Evolutionary conservation across 1,140 invertebrate species (phyloP), one percentile per base, ranked within the genome.

Genomic region (Heliconius melpomene): DNA sequence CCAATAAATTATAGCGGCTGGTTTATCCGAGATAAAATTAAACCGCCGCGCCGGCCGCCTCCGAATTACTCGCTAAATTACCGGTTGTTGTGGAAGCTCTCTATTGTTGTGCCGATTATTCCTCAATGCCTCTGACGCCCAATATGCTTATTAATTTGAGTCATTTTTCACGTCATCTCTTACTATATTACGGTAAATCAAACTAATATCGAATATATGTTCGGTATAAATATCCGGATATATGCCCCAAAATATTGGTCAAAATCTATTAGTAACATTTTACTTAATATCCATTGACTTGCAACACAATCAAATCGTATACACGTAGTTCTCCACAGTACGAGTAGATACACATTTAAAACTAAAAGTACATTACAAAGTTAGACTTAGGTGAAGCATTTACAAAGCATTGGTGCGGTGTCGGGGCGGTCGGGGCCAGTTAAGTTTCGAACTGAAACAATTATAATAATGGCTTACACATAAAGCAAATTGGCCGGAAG

Each of bases 391-490:
- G 13, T 29, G 38, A 72, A 81, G 74, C 60, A 73, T 78, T 78
- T 72, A 81, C 73, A 74, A 72, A 77, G 46, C 71, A 75, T 73
- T 72, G 72, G 52, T 71, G 54, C 32, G 5, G 32, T 36, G 32
- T 36, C 32, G 32, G 32, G 0, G n/a, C 32, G 32, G 32, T 54
- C 29, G 23, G 70, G 60, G 73, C 60, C 74, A 74, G 76, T 77
- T 81, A 54, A 91, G 83, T 91, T 90, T 85, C 85, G 79, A 86
- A 90, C 87, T 90, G 83, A 82, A 86, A 81, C 87, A 90, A 90
- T 92, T 91, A 92, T 88, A 88, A 89, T 92, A 90, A 92, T 90
- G 87, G 87, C 79, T 88, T 88, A 88, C 85, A 88, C 86, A 87
- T 90, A 86, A 90, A 89, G 82, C 86, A 84, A 90, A 90, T 92